Evolutionary conservation across 2,888 invertebrate species (phyloP), one percentile per base, ranked within the genome.

Genomic region (Zeuzera pyrina): DNA sequence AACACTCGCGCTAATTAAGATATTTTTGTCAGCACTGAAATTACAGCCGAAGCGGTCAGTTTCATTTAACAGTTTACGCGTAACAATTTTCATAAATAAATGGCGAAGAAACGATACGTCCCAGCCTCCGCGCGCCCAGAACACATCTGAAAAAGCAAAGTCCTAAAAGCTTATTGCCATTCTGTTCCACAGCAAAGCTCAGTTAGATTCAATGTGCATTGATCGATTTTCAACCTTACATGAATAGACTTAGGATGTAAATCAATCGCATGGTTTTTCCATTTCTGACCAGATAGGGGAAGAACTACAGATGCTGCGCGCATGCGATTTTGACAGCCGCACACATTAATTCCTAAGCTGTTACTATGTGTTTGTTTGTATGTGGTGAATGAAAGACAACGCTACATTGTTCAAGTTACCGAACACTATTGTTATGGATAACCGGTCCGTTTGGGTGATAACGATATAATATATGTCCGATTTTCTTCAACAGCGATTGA

Each of bases 231-330:
- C 5, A 13, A 14, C 6, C 3, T 8, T 0, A 2, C 42, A 51
- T 38, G 42, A 52, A 48, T 35, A 10, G 39, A 42, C 36, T 29
- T 46, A 6, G 14, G 10, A 5, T 29, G 21, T 3, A 2, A 19
- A 19, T 8, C 3, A 26, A 27, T 47, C 48, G 42, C 2, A 40
- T 25, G 51, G 30, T 60, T 67, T 44, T 40, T 8, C n/a, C 13
- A 13, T 21, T 30, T 30, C 12, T 30, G 30, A 21, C n/a, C 19
- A 69, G 67, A 67, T 65, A 69, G 69, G 67, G 70, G 66, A 63
- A 64, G 62, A 65, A 57, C 65, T 66, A 71, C 73, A 78, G 81
- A 81, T 78, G 83, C 77, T 77, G 77, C 60, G 76, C 81, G 81
- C 81, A 81, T 81, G 81, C 81, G 81, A 54, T 60, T 59, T 59